phyloP scores from a whole-genome alignment of 2,888 invertebrate genomes.

The Vanessa cardui region DNA sequence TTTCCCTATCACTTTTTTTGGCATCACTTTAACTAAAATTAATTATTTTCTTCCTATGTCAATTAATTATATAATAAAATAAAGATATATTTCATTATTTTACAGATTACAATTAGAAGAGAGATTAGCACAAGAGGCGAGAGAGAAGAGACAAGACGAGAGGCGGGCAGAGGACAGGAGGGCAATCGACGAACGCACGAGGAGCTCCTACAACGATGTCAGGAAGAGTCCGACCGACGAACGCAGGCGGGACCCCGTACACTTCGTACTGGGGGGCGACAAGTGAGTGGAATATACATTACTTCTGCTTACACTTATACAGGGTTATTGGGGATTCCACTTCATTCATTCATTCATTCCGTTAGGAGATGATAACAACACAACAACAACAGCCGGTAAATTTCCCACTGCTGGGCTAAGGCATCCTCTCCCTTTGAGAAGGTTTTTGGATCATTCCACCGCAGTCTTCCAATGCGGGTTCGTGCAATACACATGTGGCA shows the following conservation, averaged over 20 bases:
- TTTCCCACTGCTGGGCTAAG: too few relatives aligned
- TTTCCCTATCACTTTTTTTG: too few relatives aligned
- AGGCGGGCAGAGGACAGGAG: conserved; percentile 47
- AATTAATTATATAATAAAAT: too few relatives aligned
- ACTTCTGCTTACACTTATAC: background rate
- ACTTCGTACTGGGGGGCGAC: conserved; percentile 75
- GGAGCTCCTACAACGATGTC: conserved; percentile 57
- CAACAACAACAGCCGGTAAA: too few relatives aligned
- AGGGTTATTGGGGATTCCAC: too few relatives aligned
- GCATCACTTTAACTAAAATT: too few relatives aligned
- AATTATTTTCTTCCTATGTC: background rate
- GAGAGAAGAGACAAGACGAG: conserved; percentile 64
- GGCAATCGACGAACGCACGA: conserved; percentile 48
- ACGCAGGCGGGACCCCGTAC: conserved; percentile 65
- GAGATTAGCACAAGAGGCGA: conserved; percentile 69
- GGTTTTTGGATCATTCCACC: too few relatives aligned
- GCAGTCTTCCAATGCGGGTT: too few relatives aligned
- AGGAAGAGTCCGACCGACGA: conserved; percentile 68
- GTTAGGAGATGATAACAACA: too few relatives aligned
- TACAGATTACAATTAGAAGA: conserved; percentile 74
- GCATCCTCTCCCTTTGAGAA: too few relatives aligned
- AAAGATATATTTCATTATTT: background rate
- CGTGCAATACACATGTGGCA: too few relatives aligned
- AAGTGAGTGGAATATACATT: conserved; percentile 58
- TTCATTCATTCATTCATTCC: too few relatives aligned